Evolutionary conservation across 2,113 vertebrate species (phyloP).

Genomic region (Panthera leo): DNA sequence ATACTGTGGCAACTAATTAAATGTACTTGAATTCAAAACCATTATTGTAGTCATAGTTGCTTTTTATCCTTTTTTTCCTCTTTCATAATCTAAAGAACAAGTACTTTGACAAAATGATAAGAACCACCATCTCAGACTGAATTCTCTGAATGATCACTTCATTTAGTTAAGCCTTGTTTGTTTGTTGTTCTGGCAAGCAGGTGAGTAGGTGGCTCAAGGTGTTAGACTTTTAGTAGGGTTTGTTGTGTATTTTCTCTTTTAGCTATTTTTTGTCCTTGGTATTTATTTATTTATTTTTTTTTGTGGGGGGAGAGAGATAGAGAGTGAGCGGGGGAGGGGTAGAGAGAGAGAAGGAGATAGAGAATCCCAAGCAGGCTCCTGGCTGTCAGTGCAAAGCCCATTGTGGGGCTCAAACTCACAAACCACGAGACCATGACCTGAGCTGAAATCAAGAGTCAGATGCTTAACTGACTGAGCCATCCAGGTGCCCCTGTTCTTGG

Average conservation of each 20-base stretch:
- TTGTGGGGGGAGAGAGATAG: no score
- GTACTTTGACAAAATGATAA: neutral
- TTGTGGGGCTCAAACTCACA: no score
- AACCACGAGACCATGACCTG: no score
- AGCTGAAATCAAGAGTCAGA: no score
- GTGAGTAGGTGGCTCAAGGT: neutral
- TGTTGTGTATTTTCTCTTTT: neutral
- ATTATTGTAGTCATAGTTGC: neutral
- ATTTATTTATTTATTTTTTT: neutral
- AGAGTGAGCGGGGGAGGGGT: no score
- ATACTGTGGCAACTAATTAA: constrained; percentile 2
- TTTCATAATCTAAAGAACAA: neutral
- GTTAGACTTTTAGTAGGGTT: neutral
- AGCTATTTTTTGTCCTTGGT: neutral
- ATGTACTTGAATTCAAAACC: constrained; percentile 22
- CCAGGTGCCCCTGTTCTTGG: neutral
- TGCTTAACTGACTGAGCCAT: no score
- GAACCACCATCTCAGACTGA: neutral
- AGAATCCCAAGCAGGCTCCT: no score
- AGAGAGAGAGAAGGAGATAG: no score
- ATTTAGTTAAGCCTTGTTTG: neutral
- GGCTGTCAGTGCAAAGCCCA: no score
- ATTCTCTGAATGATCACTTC: neutral
- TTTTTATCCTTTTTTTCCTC: neutral
- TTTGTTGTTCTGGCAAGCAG: neutral